phyloP scores from a whole-genome alignment of 2,113 vertebrate genomes.

The Passer domesticus region DNA sequence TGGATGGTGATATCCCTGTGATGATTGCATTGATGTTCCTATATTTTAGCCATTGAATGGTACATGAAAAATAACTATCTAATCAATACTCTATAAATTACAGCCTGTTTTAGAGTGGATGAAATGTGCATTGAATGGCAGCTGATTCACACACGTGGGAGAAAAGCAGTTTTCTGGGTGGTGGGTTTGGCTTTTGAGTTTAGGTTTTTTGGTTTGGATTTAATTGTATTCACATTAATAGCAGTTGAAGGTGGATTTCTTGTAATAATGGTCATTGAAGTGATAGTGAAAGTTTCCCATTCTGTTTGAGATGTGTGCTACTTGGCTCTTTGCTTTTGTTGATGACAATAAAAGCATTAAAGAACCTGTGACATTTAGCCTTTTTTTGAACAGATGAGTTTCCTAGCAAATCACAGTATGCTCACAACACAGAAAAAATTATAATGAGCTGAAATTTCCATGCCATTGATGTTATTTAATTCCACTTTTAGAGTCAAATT shows the following conservation, averaged over 20 bases:
- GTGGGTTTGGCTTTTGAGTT: not conserved
- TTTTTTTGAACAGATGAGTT: not conserved
- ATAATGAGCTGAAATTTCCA: not conserved
- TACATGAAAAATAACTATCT: not conserved
- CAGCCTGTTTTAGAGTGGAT: not conserved
- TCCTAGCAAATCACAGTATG: not conserved
- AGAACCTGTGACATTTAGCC: not conserved
- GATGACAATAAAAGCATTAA: not conserved
- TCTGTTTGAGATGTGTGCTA: not conserved
- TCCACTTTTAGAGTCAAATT: not conserved
- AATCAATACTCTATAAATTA: not conserved
- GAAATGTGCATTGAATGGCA: not conserved
- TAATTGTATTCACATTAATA: not conserved
- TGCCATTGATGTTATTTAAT: not conserved
- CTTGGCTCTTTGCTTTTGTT: not conserved
- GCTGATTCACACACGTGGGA: not conserved
- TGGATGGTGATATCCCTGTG: not conserved
- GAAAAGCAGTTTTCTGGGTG: not conserved
- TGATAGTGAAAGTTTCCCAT: not conserved
- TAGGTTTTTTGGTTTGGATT: not conserved
- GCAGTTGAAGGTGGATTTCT: not conserved
- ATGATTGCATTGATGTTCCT: not conserved
- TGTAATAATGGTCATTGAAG: not conserved
- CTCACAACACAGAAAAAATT: not conserved
- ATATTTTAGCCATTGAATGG: not conserved